A percentile compares a stretch with the other conserved stretches of the same genome.
These are phyloP conservation scores for Eupeodes corollae DNA, from an alignment of 1,140 invertebrate genomes.

Conservation along the genomic window DNA sequence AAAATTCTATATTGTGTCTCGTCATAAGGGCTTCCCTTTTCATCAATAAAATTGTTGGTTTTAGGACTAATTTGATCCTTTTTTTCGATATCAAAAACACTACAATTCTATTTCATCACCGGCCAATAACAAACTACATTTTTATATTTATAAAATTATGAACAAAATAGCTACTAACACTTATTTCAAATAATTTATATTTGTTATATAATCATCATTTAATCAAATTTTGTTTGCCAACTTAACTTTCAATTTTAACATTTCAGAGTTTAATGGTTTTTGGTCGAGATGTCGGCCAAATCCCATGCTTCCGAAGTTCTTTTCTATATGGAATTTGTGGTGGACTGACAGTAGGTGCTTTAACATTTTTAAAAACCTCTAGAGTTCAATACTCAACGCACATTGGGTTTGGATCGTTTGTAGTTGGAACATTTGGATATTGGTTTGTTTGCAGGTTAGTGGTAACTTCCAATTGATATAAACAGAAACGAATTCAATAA, in stretches of 20 bases:
- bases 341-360: constrained; percentile 43
- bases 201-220: no score
- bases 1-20: no score
- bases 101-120: no score
- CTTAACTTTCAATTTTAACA: not conserved
- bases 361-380: constrained; percentile 49
- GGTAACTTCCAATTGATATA: not conserved
- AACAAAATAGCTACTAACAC: no score
- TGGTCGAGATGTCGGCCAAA: constrained; percentile 44
- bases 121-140: no score
- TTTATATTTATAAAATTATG: no score
- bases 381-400: constrained; percentile 38
- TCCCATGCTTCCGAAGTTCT: constrained; percentile 51
- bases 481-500: not conserved
- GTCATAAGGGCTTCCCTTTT: no score
- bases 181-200: no score
- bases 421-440: constrained; percentile 41
- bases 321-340: constrained; percentile 47
- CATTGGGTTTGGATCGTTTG: constrained; percentile 42
- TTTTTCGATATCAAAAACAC: no score
- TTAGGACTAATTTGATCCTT: no score
- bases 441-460: constrained; percentile 41
- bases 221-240: no score
- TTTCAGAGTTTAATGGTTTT: constrained; percentile 38
- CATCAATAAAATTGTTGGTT: no score